These are phyloP conservation scores for Auanema freiburgensis DNA, from an alignment of 2,888 invertebrate genomes.

Conservation along the genomic window DNA sequence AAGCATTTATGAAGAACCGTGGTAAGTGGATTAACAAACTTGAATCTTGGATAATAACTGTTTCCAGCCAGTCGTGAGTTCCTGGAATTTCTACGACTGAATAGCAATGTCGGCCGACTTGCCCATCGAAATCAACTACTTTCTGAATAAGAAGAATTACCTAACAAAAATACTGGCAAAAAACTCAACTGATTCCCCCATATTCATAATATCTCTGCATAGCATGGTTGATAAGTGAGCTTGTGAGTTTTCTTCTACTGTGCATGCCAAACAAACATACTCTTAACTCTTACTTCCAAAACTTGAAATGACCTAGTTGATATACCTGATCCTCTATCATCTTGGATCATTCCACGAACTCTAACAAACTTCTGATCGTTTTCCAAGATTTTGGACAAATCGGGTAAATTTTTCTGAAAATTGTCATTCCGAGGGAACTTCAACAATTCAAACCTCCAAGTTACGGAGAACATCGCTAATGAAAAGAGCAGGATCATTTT, in stretches of 20 bases:
- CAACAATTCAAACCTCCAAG: too few relatives aligned
- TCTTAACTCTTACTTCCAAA: slow-evolving; percentile 1
- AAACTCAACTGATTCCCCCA: not conserved
- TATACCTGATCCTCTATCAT: slow-evolving; percentile 6
- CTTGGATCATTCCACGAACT: slow-evolving; percentile 15
- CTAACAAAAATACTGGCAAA: not conserved
- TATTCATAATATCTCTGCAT: slow-evolving; percentile 10
- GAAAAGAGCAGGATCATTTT: too few relatives aligned
- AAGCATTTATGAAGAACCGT: not conserved
- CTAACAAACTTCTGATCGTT: slow-evolving; percentile 3
- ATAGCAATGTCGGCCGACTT: slow-evolving; percentile 4
- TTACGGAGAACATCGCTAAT: too few relatives aligned
- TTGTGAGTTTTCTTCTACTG: slow-evolving; percentile 5
- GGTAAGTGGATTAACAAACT: too few relatives aligned
- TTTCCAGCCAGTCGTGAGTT: slow-evolving; percentile 5
- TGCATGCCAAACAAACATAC: slow-evolving; percentile 5
- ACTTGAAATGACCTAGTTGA: not conserved
- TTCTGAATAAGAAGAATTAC: slow-evolving; percentile 6
- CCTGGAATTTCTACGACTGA: slow-evolving; percentile 15
- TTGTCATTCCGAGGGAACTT: too few relatives aligned
- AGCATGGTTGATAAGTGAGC: slow-evolving; percentile 5
- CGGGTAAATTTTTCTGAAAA: too few relatives aligned
- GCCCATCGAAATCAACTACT: slow-evolving; percentile 3
- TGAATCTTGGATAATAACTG: not conserved
- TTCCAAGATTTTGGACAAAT: too few relatives aligned